These are phyloP conservation scores for Stylophora pistillata DNA, from an alignment of 64 coral and sea anemone genomes.

Conservation along the genomic window DNA sequence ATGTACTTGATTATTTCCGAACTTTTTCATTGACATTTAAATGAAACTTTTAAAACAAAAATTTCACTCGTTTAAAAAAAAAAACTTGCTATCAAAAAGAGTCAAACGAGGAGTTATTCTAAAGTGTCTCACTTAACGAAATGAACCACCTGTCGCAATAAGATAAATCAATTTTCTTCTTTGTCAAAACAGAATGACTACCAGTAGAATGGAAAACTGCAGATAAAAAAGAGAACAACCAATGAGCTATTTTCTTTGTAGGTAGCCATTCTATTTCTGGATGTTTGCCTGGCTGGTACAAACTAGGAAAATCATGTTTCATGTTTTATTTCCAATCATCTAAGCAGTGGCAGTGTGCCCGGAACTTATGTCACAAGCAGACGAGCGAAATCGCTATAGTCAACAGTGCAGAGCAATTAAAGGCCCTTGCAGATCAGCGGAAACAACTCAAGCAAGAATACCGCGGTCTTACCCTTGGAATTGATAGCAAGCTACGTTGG, in stretches of 20 bases:
- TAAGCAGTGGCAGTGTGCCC: not conserved
- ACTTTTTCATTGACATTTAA: too few relatives aligned
- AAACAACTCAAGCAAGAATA: not conserved
- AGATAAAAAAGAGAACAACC: too few relatives aligned
- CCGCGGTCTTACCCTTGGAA: not conserved
- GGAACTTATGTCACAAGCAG: not conserved
- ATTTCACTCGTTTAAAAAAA: too few relatives aligned
- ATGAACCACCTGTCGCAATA: too few relatives aligned
- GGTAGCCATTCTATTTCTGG: not conserved
- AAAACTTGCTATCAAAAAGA: too few relatives aligned
- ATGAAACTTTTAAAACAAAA: too few relatives aligned
- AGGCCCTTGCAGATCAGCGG: not conserved
- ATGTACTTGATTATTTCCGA: too few relatives aligned
- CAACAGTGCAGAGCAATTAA: not conserved
- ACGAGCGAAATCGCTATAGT: conserved; percentile 7
- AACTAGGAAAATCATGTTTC: not conserved
- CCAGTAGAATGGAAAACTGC: too few relatives aligned
- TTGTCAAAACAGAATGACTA: too few relatives aligned
- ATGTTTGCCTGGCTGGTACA: not conserved
- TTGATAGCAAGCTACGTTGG: conserved; percentile 4
- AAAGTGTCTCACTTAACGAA: too few relatives aligned
- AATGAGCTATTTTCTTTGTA: not conserved
- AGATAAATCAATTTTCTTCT: too few relatives aligned
- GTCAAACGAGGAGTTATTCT: too few relatives aligned
- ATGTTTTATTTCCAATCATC: not conserved